Conservation (phyloP, 2,888 invertebrate species). For the Plusia festucae region DNA sequence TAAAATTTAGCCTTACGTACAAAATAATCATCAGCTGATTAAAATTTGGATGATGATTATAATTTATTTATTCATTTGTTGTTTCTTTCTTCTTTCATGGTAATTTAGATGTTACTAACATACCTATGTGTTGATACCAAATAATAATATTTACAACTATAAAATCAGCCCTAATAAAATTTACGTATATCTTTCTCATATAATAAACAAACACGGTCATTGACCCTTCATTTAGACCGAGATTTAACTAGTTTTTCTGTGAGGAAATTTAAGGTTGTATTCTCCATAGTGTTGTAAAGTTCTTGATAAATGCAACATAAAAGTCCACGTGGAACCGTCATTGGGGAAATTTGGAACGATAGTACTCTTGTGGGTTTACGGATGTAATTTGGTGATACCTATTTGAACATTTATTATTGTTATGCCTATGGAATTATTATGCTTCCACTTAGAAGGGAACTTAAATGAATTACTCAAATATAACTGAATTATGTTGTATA, state of each 20-base stretch:
- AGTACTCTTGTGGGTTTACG: background rate
- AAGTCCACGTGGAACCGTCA: background rate
- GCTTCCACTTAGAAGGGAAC: background rate
- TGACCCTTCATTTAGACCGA: constrained; percentile 1
- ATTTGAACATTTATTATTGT: background rate
- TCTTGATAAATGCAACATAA: constrained; percentile 1
- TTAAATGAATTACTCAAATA: too few species aligned
- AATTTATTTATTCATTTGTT: too few species aligned
- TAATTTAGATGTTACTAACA: too few species aligned
- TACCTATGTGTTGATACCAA: too few species aligned
- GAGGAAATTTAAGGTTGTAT: background rate
- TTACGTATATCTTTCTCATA: background rate
- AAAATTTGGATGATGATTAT: too few species aligned
- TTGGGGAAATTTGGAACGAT: constrained; percentile 1
- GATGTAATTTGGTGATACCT: background rate
- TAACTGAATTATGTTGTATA: too few species aligned
- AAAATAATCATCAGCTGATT: too few species aligned
- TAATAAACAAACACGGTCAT: background rate
- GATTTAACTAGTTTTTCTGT: background rate
- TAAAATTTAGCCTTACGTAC: too few species aligned
- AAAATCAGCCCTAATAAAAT: too few species aligned
- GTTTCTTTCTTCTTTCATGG: too few species aligned
- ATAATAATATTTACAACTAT: too few species aligned
- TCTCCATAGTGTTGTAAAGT: constrained; percentile 1
- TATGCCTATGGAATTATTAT: background rate